Evolutionary conservation across 2,797 vertebrate genomes (phyloP).

Genomic region (Acridotheres tristis): DNA sequence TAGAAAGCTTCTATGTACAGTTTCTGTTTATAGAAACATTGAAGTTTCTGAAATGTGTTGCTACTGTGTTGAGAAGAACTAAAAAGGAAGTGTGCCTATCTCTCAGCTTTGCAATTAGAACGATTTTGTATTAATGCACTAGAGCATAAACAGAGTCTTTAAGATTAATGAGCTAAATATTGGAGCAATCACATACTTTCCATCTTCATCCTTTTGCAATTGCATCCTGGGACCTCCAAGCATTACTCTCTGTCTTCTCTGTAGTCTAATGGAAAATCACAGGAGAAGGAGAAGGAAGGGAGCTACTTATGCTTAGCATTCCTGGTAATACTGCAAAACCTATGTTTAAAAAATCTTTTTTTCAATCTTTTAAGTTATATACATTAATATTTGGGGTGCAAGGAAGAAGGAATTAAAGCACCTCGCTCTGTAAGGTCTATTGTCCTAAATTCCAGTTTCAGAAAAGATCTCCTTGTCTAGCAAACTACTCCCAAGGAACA

Average conservation of each 20-base stretch:
- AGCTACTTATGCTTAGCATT: not conserved
- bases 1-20: not conserved
- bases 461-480: constrained; percentile 53
- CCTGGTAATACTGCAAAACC: not conserved
- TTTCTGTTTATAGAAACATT: not conserved
- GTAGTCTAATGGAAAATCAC: not conserved
- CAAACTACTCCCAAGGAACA: constrained; percentile 30
- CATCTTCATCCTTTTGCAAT: constrained; percentile 15
- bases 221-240: not conserved
- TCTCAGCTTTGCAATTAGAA: constrained; percentile 5
- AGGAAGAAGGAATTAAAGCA: not conserved
- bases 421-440: not conserved
- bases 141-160: not conserved
- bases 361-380: not conserved
- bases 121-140: not conserved
- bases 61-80: not conserved
- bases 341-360: not conserved
- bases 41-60: not conserved
- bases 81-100: not conserved
- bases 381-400: not conserved
- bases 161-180: constrained; percentile 30
- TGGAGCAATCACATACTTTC: constrained; percentile 39
- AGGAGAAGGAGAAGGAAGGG: not conserved
- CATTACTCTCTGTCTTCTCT: not conserved
- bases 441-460: not conserved